A percentile compares a stretch with the other conserved stretches of the same genome.
These are phyloP conservation scores for Myzus persicae DNA, from an alignment of 1,140 invertebrate genomes.

Conservation along the genomic window DNA sequence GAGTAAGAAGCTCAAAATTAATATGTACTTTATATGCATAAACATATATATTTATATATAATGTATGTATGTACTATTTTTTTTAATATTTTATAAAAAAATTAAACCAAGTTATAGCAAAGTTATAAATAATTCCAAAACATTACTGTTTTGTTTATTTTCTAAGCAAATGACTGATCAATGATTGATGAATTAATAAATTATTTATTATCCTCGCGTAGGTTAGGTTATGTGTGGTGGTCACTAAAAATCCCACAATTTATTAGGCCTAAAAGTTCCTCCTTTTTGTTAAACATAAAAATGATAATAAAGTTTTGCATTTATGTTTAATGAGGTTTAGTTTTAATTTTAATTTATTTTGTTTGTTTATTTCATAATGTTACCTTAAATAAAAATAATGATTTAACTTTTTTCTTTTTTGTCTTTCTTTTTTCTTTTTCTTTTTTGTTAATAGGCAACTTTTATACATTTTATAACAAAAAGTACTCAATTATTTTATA, in stretches of 20 bases:
- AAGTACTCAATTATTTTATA: not conserved
- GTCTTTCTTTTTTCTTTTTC: not conserved
- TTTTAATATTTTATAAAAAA: slow-evolving; percentile 29
- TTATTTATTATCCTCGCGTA: slow-evolving; percentile 51
- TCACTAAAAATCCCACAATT: slow-evolving; percentile 2
- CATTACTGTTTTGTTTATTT: slow-evolving; percentile 46
- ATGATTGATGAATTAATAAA: slow-evolving; percentile 47
- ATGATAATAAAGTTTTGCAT: slow-evolving; percentile 16
- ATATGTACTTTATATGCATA: slow-evolving; percentile 31
- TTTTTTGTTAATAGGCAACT: slow-evolving; percentile 35
- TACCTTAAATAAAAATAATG: slow-evolving; percentile 37
- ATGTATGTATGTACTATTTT: slow-evolving; percentile 34
- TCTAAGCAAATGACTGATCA: slow-evolving; percentile 53
- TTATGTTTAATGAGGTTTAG: slow-evolving; percentile 56
- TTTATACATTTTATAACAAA: slow-evolving; percentile 28
- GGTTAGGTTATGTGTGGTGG: slow-evolving; percentile 6
- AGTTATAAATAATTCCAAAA: slow-evolving; percentile 37
- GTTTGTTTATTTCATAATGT: slow-evolving; percentile 40
- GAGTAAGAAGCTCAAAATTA: slow-evolving; percentile 56
- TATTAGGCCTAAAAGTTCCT: slow-evolving; percentile 52
- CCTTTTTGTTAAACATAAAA: slow-evolving; percentile 48
- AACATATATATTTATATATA: not conserved
- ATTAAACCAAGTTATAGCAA: slow-evolving; percentile 23
- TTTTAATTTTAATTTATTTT: slow-evolving; percentile 51
- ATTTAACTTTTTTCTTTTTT: slow-evolving; percentile 20